A percentile compares a stretch with the other conserved stretches of the same genome.
phyloP scores from a whole-genome alignment of 1,140 invertebrate genomes.

The Drosophila kohkoa region DNA sequence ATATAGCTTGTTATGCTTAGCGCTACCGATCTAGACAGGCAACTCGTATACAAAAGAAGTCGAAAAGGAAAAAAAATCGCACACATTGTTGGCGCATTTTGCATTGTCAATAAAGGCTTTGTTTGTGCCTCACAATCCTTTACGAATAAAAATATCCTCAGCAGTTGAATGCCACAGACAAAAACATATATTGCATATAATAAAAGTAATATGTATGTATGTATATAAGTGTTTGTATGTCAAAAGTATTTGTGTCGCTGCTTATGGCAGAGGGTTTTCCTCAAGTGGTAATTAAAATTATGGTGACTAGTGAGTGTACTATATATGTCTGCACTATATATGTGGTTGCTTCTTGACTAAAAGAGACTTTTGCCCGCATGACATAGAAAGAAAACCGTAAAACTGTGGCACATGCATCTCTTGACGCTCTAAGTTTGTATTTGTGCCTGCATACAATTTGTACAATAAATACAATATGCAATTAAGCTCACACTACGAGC shows the following conservation, averaged over 20 bases:
- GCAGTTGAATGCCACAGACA: background rate
- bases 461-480: constrained; percentile 26
- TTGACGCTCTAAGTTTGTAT: constrained; percentile 18
- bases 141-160: background rate
- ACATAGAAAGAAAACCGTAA: constrained; percentile 66
- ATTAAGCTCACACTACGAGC: constrained; percentile 10
- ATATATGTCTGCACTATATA: constrained; percentile 8
- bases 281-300: constrained; percentile 82
- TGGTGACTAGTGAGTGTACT: constrained; percentile 43
- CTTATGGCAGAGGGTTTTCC: constrained; percentile 24
- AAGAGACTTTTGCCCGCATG: constrained; percentile 34
- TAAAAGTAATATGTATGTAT: background rate
- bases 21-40: constrained; percentile 5
- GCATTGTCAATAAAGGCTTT: constrained; percentile 59
- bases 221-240: background rate
- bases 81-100: constrained; percentile 46
- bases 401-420: constrained; percentile 42
- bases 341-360: constrained; percentile 9
- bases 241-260: constrained; percentile 31
- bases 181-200: background rate
- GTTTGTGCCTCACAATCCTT: constrained; percentile 23
- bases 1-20: constrained; percentile 46
- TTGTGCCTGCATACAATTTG: constrained; percentile 49
- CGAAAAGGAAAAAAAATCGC: constrained; percentile 23
- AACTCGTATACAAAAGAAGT: constrained; percentile 42